phyloP scores from a whole-genome alignment of 2,113 vertebrate genomes.

The Sebastes schlegelii region DNA sequence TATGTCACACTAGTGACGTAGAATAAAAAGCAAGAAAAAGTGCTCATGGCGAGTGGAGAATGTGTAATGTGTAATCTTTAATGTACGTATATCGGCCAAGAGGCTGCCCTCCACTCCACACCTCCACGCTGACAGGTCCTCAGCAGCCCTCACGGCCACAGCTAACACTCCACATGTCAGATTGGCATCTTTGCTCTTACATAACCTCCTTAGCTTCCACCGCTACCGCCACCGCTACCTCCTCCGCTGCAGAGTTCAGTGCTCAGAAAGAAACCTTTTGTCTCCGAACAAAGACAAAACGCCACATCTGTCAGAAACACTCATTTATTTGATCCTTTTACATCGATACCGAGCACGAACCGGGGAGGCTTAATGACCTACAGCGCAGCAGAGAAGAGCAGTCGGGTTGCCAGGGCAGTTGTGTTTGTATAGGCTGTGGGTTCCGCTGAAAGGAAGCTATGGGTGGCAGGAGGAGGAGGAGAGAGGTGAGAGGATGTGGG shows the following conservation, averaged over 20 bases:
- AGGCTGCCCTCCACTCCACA: neutral
- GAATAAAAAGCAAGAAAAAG: no score
- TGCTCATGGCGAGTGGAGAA: no score
- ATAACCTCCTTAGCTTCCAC: slow-evolving; percentile 52
- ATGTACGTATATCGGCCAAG: neutral
- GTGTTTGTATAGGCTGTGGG: slow-evolving; percentile 67
- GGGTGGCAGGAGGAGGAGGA: slow-evolving; percentile 63
- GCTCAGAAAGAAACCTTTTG: slow-evolving; percentile 46
- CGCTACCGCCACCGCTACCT: slow-evolving; percentile 45
- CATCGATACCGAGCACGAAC: slow-evolving; percentile 50
- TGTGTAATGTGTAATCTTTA: neutral
- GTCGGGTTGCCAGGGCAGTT: slow-evolving; percentile 59
- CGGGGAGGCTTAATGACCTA: slow-evolving; percentile 41
- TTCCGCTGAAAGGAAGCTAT: slow-evolving; percentile 46
- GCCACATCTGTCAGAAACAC: slow-evolving; percentile 58
- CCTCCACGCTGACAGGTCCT: slow-evolving; percentile 42
- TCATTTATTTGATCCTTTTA: slow-evolving; percentile 50
- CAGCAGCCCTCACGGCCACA: slow-evolving; percentile 29
- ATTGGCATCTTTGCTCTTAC: slow-evolving; percentile 58
- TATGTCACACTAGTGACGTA: no score
- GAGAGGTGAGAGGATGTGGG: slow-evolving; percentile 75
- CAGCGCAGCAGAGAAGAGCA: slow-evolving; percentile 23
- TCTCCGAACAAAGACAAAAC: slow-evolving; percentile 57
- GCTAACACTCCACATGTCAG: slow-evolving; percentile 24
- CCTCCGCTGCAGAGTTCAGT: slow-evolving; percentile 22